Conservation (phyloP, 2,888 invertebrate genomes). For the Zeuzera pyrina region DNA sequence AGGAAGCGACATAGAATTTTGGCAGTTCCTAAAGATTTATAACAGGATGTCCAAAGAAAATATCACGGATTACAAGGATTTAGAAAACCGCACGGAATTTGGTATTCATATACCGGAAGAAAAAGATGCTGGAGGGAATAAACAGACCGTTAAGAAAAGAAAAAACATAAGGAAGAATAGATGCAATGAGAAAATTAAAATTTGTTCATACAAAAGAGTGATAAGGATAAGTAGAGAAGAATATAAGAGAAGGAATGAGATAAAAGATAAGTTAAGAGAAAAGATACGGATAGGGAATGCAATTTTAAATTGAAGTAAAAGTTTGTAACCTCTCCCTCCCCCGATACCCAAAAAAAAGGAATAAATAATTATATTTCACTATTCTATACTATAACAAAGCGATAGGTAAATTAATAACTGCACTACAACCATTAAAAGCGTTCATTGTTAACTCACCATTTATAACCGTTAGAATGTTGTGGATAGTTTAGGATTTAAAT, state of each 20-base stretch:
- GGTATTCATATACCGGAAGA: slow-evolving; percentile 28
- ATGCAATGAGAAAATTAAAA: slow-evolving; percentile 4
- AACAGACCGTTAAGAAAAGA: slow-evolving; percentile 3
- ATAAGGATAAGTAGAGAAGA: slow-evolving; percentile 32
- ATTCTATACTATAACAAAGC: too few relatives aligned
- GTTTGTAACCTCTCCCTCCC: too few relatives aligned
- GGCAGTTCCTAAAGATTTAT: slow-evolving; percentile 57
- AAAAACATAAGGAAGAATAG: slow-evolving; percentile 7
- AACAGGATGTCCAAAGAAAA: slow-evolving; percentile 49
- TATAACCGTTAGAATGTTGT: too few relatives aligned
- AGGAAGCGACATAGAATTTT: slow-evolving; percentile 52
- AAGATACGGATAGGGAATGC: too few relatives aligned
- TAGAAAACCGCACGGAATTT: slow-evolving; percentile 35
- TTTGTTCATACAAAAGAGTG: slow-evolving; percentile 15
- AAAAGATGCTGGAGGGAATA: not conserved
- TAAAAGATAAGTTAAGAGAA: slow-evolving; percentile 23
- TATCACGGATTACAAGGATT: slow-evolving; percentile 40
- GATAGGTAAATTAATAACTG: too few relatives aligned
- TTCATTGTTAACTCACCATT: too few relatives aligned
- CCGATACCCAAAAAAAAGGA: too few relatives aligned
- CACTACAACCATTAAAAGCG: too few relatives aligned
- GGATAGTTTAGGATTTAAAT: too few relatives aligned
- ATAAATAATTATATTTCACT: too few relatives aligned
- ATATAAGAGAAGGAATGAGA: slow-evolving; percentile 21
- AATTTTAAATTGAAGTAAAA: too few relatives aligned